Evolutionary conservation across 2,797 vertebrate genomes (phyloP), one percentile per base, ranked within the genome.

Genomic region (Acipenser ruthenus): DNA sequence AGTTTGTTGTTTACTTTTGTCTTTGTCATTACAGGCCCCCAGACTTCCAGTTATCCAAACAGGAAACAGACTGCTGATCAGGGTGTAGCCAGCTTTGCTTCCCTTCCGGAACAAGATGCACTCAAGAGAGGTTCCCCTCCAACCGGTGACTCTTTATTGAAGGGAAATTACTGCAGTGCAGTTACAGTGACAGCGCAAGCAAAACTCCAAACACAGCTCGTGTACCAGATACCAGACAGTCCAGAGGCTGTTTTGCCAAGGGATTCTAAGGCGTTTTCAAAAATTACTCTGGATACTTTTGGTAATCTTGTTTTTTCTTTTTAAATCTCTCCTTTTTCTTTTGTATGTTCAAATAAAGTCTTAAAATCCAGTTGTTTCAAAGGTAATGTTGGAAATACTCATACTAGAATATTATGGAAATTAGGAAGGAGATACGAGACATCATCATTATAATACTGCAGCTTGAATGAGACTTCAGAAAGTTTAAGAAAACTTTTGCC

Each of bases 111-210:
- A 69, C 71, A 74, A 51, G 56, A 50, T 49, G 76, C 79, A 2
- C 70, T 61, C 80, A 77, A 70, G 80, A 82, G 75, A 83, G 13
- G 71, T n/a, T 74, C 73, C 55, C 49, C 8, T 2, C 7, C 37
- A 23, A 37, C 11, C 10, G 7, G 12, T 58, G 12, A 58, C 10
- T 58, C 55, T 58, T n/a, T 37, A 37, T 37, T 37, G 37, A 37
- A 37, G 37, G 37, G 37, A 37, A 37, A 37, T 37, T 37, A 5
- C 37, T 37, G 37, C 37, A 90, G 90, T 13, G 88, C 87, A 0
- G 89, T 88, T 1, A 82, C 86, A 1, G 79, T 91, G 76, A 90
- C 91, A 49, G 85, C 87, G 50, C 90, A 89, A 69, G 87, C 91
- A 77, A 91, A 89, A 79, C 83, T 86, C 69, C 89, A 89, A 73